Evolutionary conservation across 2,797 vertebrate species (phyloP), one percentile per base, ranked within the genome.

Genomic region (Characodon lateralis): DNA sequence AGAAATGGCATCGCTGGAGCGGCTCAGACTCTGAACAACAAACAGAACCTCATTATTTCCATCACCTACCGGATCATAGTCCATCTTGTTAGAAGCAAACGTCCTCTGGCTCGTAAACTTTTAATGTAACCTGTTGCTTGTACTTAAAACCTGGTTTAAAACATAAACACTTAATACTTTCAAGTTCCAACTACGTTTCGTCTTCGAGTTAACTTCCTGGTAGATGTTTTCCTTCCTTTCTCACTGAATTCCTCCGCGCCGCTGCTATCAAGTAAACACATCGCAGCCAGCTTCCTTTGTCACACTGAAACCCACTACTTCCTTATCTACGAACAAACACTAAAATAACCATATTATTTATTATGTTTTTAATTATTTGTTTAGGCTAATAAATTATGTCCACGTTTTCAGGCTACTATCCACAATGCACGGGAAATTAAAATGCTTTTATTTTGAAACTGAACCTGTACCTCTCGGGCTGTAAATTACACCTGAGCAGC

Each of bases 181-280:
- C 0, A 20, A 73, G 6, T 50, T 28, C 22, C 58, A 39, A 74
- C 18, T 59, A 70, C 73, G 83, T 81, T 87, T 83, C 73, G 78
- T 86, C 72, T 41, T 84, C 35, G 31, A 43, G 75, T 86, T 51
- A 28, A 94, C 94, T 96, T 95, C 95, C 95, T 94, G 93, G 88
- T 95, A 89, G 65, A 41, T 76, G 63, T 78, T 72, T 71, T 73
- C 75, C 74, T 41, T 35, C 79, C 86, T 35, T 31, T 39, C 7
- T 5, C 41, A 77, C 50, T 74, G 75, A 87, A 91, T 93, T 92
- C 91, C 84, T 80, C 63, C 70, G 76, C 84, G 55, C 73, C 77
- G 31, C 43, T 1, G 2, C 5, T 24, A 78, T 85, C 69, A 86
- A 76, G 35, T 41, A 0, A 0, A 8, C 10, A 12, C 0, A 59